Base-by-base conservation (phyloP, 2,113 vertebrate species). In the Scophthalmus maximus region DNA sequence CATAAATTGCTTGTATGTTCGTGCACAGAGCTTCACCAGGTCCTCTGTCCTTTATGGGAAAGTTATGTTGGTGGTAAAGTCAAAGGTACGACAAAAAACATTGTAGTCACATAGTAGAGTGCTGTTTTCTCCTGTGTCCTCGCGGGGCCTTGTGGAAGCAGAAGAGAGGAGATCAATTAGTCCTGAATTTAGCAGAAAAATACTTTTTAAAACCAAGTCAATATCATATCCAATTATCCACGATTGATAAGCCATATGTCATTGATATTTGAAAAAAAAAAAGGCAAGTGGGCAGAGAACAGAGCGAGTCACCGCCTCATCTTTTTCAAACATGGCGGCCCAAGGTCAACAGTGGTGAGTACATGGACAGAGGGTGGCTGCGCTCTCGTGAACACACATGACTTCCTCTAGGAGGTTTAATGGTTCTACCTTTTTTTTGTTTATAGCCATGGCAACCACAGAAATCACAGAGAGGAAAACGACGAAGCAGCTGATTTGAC, bases 41-140 rank as follows among this genome's bases (percentile, higher is more conserved):
- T 70, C 79, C 68, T 77, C 67, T 34, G 76, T 85, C 68, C 76
- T 70, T 81, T 55, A 63, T 51, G 50, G 69, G 71, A 78, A 76
- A n/a, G 70, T 68, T 4, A 40, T 68, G 69, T 78, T 78, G 61
- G 67, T 73, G 62, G 65, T 75, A 53, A 62, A 75, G 67, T 82
- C 34, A 67, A 80, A 83, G 36, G 63, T 81, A 82, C 2, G 34
- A 81, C 71, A 72, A 73, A 81, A 83, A 86, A 78, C 56, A 64
- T 72, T 51, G 59, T 36, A 2, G 86, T 73, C 58, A 38, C n/a
- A 46, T 34, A 29, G 68, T 50, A 66, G 81, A 87, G 68, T 9
- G 79, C 36, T 4, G 68, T 42, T 64, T 73, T 62, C 70, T 51
- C 56, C 38, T 12, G 68, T 81, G 68, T 81, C 58, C 67, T 29